Conservation (phyloP, 2,888 invertebrate species). For the Eretmocerus hayati region DNA sequence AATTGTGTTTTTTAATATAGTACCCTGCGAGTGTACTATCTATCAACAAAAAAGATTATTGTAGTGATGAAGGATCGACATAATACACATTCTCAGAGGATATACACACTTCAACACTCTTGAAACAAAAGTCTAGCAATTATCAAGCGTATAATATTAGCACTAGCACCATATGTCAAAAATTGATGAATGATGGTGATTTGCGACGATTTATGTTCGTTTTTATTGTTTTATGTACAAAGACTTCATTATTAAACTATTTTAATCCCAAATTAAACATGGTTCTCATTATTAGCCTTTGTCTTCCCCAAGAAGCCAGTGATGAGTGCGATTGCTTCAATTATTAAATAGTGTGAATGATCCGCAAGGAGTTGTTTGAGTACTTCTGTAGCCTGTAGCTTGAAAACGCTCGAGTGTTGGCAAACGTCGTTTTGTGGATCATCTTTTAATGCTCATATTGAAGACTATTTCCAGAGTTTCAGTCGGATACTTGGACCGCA, state of each 20-base stretch:
- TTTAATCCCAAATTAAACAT: slow-evolving; percentile 38
- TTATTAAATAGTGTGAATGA: too few relatives aligned
- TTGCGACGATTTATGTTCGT: slow-evolving; percentile 42
- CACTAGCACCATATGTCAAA: slow-evolving; percentile 39
- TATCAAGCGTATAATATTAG: slow-evolving; percentile 41
- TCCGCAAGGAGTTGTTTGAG: too few relatives aligned
- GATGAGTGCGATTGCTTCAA: too few relatives aligned
- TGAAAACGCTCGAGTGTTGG: too few relatives aligned
- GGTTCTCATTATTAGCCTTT: too few relatives aligned
- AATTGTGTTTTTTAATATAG: slow-evolving; percentile 19
- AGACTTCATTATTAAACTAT: slow-evolving; percentile 42
- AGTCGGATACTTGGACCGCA: too few relatives aligned
- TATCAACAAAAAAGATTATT: background rate
- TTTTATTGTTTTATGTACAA: slow-evolving; percentile 44
- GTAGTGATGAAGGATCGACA: slow-evolving; percentile 11
- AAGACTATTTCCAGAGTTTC: too few relatives aligned
- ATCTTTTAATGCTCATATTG: too few relatives aligned
- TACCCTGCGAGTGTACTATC: slow-evolving; percentile 11
- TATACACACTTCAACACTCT: slow-evolving; percentile 18
- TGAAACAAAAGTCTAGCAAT: slow-evolving; percentile 36
- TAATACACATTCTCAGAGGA: slow-evolving; percentile 14
- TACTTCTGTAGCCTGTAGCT: too few relatives aligned
- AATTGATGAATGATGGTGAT: slow-evolving; percentile 43
- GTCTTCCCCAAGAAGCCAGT: too few relatives aligned
- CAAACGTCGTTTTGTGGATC: too few relatives aligned